phyloP scores from a whole-genome alignment of 2,113 vertebrate species.

The Heterotilapia buettikoferi region DNA sequence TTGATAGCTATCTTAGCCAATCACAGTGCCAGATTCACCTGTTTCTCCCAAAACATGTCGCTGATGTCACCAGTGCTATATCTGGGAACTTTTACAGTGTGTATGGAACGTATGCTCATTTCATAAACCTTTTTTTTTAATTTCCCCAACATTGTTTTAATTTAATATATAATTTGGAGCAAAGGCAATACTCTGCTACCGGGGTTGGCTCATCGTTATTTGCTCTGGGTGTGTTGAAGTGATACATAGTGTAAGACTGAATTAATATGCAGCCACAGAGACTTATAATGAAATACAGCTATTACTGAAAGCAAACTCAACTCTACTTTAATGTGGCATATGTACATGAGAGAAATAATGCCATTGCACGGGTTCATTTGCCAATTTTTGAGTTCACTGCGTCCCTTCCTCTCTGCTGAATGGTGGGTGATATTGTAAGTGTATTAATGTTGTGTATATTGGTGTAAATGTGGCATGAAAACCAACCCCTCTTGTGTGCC shows the following conservation, averaged over 20 bases:
- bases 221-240: neutral
- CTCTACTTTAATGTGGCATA: neutral
- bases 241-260: neutral
- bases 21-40: neutral
- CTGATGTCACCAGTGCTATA: neutral
- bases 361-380: slow-evolving; percentile 21
- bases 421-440: slow-evolving; percentile 40
- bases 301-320: neutral
- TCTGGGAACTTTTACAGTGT: neutral
- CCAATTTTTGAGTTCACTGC: slow-evolving; percentile 4
- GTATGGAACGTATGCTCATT: neutral
- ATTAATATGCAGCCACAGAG: slow-evolving; percentile 39
- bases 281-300: slow-evolving; percentile 23
- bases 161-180: neutral
- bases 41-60: neutral
- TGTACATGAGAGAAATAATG: slow-evolving; percentile 14
- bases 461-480: slow-evolving; percentile 71
- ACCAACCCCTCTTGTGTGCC: slow-evolving; percentile 41
- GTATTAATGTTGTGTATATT: slow-evolving; percentile 48
- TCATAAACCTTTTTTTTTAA: neutral
- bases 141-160: neutral
- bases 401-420: slow-evolving; percentile 24
- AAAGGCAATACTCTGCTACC: slow-evolving; percentile 9
- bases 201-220: neutral
- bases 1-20: neutral